phyloP scores from a whole-genome alignment of 2,797 vertebrate genomes.

The Coregonus ussuriensis region DNA sequence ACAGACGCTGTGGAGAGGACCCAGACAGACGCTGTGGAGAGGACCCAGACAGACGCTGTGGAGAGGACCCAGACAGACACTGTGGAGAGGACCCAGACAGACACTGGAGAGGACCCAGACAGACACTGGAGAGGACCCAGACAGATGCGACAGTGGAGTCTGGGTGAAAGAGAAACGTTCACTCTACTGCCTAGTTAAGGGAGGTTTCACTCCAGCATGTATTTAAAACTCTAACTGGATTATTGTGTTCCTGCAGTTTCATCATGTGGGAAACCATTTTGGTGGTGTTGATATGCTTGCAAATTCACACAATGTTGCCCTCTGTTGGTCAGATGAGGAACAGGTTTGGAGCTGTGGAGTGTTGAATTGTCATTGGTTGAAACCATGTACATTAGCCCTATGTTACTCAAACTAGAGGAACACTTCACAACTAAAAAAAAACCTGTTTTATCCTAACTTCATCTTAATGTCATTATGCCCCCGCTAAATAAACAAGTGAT shows the following conservation, averaged over 20 bases:
- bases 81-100: too few relatives aligned
- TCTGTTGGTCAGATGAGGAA: constrained; percentile 5
- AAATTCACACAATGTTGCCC: constrained; percentile 13
- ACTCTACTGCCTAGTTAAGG: background rate
- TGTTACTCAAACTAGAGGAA: background rate
- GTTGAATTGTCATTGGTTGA: background rate
- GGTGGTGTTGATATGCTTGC: background rate
- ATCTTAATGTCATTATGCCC: background rate
- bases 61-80: background rate
- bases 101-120: background rate
- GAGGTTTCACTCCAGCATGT: background rate
- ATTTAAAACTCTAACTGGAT: background rate
- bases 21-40: too few relatives aligned
- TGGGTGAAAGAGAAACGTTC: background rate
- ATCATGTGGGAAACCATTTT: background rate
- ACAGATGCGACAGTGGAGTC: constrained; percentile 34
- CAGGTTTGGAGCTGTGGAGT: background rate
- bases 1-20: too few relatives aligned
- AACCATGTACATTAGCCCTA: background rate
- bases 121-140: constrained; percentile 44
- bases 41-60: too few relatives aligned
- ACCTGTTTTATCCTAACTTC: background rate
- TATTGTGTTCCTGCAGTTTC: constrained; percentile 11
- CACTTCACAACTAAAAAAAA: background rate
- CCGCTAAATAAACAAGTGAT: too few relatives aligned